phyloP scores from a whole-genome alignment of 2,113 vertebrate species.

The Pampusana beccarii region DNA sequence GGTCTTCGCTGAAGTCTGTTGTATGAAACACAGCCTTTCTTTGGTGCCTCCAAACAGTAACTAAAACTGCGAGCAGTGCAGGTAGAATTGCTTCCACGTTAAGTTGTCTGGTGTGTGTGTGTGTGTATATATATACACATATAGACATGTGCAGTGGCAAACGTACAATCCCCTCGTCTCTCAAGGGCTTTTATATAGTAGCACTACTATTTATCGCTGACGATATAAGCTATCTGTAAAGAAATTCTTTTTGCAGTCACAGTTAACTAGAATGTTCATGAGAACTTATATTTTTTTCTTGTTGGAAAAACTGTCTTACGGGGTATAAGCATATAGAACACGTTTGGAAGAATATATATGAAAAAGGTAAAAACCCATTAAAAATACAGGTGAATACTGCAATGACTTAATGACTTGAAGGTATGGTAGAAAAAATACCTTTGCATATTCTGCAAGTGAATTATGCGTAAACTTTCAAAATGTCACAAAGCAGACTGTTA shows the following conservation, averaged over 20 bases:
- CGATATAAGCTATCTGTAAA: background rate
- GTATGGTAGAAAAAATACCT: background rate
- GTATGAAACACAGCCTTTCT: background rate
- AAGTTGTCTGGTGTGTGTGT: background rate
- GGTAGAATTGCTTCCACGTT: background rate
- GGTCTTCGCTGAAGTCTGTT: background rate
- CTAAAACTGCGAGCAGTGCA: background rate
- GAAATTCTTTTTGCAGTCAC: background rate
- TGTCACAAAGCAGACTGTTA: constrained; percentile 74
- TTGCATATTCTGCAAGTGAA: constrained; percentile 66
- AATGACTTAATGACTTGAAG: constrained; percentile 13
- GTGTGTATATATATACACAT: too few species aligned
- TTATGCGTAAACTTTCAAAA: constrained; percentile 76
- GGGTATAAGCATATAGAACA: background rate
- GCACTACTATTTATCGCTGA: background rate
- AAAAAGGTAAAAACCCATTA: background rate
- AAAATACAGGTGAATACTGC: background rate
- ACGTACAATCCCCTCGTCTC: background rate
- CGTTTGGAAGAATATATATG: background rate
- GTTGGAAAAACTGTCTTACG: background rate
- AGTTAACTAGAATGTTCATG: background rate
- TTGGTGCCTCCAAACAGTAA: background rate
- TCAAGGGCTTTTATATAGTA: background rate
- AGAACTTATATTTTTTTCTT: background rate
- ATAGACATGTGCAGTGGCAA: too few species aligned